Base-by-base conservation (phyloP, 2,113 vertebrate species). In the Hypanus sabinus region DNA sequence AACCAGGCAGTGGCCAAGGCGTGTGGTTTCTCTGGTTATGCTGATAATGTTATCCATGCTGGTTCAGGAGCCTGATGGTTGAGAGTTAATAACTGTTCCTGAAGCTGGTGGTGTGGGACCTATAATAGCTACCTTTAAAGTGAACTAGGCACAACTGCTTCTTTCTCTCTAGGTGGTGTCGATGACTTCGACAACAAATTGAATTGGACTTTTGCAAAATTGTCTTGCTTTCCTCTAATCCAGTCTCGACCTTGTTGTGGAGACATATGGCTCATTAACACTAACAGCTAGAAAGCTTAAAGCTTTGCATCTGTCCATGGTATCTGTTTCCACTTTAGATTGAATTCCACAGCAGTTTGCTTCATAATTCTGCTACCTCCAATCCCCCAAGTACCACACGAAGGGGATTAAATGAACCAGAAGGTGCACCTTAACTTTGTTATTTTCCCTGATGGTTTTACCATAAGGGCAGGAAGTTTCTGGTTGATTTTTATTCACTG, bases 281-380 rank as follows among this genome's bases (percentile, higher is more conserved):
- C 60, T 90, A 65, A 90, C n/a, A n/a, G 60, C 85, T 16, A 33
- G 5, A 65, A 90, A 90, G 5, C 60, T 90, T 65, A n/a, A 90
- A 65, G 60, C 85, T 90, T 90, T 90, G 85, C 85, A 90, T 90
- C 60, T 90, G 85, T 7, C 30, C 85, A 90, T 68, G 30, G 85
- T 90, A 68, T 90, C 85, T 90, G 30, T 65, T 90, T 90, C 16
- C 60, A 90, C 57, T 90, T 90, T 68, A 90, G 57, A 65, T 90
- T 68, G 60, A 90, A 90, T 65, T 90, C 85, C 85, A 33, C 85
- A 33, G 65, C 85, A 90, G 30, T 33, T 65, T 90, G 85, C 60
- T 90, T 62, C 85, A 20, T 65, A 20, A 10, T 33, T 16, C 60
- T 65, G 60, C 11, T 90, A 3, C 22, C 65, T 90, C 60, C n/a